Percentiles rank a stretch among this genome's conserved stretches.
Evolutionary conservation across 2,888 invertebrate genomes (phyloP).

Genomic region (Drosophila maculinotata): DNA sequence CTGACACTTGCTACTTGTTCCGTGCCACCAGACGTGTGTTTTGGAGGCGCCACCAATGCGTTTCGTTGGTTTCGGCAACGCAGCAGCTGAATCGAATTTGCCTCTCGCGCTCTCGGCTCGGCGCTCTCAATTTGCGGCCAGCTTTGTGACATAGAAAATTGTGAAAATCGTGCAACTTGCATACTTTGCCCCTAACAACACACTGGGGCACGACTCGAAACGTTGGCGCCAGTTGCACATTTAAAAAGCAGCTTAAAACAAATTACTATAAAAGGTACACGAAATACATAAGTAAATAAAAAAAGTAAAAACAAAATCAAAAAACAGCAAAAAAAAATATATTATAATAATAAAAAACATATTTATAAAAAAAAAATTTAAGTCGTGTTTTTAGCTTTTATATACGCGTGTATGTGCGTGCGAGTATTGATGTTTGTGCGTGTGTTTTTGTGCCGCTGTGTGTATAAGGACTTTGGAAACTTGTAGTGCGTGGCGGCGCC

Average conservation of each 20-base stretch:
- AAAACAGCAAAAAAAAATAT: slow-evolving; percentile 1
- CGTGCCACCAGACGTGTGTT: background rate
- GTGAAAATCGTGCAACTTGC: slow-evolving; percentile 41
- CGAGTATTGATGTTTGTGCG: background rate
- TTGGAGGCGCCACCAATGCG: slow-evolving; percentile 43
- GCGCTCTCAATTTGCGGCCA: slow-evolving; percentile 41
- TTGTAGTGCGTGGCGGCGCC: slow-evolving; percentile 21
- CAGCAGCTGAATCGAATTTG: slow-evolving; percentile 43
- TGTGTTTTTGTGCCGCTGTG: background rate
- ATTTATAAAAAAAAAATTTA: slow-evolving; percentile 21
- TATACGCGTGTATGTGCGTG: slow-evolving; percentile 39
- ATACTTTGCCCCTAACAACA: slow-evolving; percentile 4
- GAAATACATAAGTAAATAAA: background rate
- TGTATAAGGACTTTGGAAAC: slow-evolving; percentile 36
- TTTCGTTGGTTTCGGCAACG: slow-evolving; percentile 50
- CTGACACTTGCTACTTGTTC: slow-evolving; percentile 18
- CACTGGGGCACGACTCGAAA: slow-evolving; percentile 5
- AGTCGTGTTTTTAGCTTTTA: slow-evolving; percentile 21
- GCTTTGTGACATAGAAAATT: slow-evolving; percentile 58
- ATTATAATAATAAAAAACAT: slow-evolving; percentile 8
- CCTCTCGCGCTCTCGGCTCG: slow-evolving; percentile 53
- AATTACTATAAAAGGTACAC: slow-evolving; percentile 2
- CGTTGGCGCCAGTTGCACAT: slow-evolving; percentile 7
- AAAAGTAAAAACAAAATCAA: slow-evolving; percentile 13
- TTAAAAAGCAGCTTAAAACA: background rate